phyloP scores from a whole-genome alignment of 2,888 invertebrate genomes.

The Euspilapteryx auroguttella region DNA sequence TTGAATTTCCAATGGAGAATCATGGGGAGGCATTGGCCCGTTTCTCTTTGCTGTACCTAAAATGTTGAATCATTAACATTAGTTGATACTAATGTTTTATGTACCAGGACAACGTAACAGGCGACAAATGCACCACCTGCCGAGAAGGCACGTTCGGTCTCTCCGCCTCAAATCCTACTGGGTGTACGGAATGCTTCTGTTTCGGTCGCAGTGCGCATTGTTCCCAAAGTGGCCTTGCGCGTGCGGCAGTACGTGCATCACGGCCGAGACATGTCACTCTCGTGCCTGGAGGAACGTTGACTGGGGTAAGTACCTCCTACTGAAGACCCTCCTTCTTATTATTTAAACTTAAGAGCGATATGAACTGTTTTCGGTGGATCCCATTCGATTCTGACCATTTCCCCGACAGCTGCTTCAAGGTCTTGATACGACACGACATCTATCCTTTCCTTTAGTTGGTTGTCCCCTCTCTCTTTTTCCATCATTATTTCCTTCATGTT shows the following conservation, averaged over 20 bases:
- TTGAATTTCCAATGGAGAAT: too few relatives aligned
- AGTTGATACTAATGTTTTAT: too few relatives aligned
- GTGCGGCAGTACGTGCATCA: slow-evolving; percentile 75
- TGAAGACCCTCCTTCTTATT: too few relatives aligned
- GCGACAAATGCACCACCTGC: slow-evolving; percentile 83
- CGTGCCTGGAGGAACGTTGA: slow-evolving; percentile 15
- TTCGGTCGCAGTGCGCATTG: slow-evolving; percentile 85
- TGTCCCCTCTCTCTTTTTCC: too few relatives aligned
- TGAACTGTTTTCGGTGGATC: neutral
- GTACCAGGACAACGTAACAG: slow-evolving; percentile 75
- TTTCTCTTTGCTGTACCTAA: too few relatives aligned
- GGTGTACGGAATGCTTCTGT: slow-evolving; percentile 96
- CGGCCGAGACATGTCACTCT: slow-evolving; percentile 54
- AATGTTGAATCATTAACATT: too few relatives aligned
- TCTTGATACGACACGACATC: too few relatives aligned
- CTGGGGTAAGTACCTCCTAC: slow-evolving; percentile 17
- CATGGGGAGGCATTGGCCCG: too few relatives aligned
- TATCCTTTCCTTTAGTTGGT: too few relatives aligned
- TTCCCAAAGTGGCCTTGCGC: slow-evolving; percentile 77
- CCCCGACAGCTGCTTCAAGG: too few relatives aligned
- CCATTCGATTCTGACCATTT: too few relatives aligned
- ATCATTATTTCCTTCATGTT: too few relatives aligned
- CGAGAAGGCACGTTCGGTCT: slow-evolving; percentile 86
- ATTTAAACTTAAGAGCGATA: neutral
- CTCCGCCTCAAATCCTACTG: slow-evolving; percentile 73